Evolutionary conservation across 2,113 vertebrate genomes (phyloP), one percentile per base, ranked within the genome.

Genomic region (Platanista minor): DNA sequence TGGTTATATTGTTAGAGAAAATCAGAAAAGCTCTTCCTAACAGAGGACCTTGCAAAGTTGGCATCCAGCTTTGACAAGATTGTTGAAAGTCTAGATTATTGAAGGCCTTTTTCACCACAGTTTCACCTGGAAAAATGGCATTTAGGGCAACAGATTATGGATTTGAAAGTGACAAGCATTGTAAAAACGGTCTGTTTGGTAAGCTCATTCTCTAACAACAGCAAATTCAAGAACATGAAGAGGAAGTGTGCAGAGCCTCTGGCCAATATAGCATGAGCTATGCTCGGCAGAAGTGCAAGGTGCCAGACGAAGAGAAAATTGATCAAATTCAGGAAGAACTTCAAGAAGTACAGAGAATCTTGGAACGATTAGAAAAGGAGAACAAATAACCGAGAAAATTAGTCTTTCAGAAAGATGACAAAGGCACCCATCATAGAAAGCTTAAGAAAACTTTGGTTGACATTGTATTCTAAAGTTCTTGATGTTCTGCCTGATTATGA

Each of bases 171-270:
- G 99, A 99, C 96, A 99, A 99, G 95, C 99, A 99, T 82, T 99
- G 99, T 97, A 99, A 99, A 97, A 99, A 99, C 99, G 99, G 99
- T 98, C 99, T 99, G 98, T 99, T 99, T 96, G 99, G 99, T 96
- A 99, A 99, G 98, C 99, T 99, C 99, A 98, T 99, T 99, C 99
- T 99, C 98, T 99, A 99, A 98, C 99, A 99, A 98, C 99, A 99
- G 98, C 99, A 99, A 99, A 99, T 99, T 98, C 99, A 99, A 99
- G 99, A 98, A 98, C 99, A 99, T 0, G 99, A 99, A 98, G 99
- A 99, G 98, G 99, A 99, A 97, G 99, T 98, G 0, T 99, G 98
- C 98, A 99, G 99, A 98, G 98, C 99, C 52, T 96, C 98, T 87
- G 99, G 98, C 98, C 98, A 97, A 12, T 99, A 98, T 98, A 99